Evolutionary conservation across 1,140 invertebrate genomes (phyloP), one percentile per base, ranked within the genome.

Genomic region (Drosophila nigrodunni): DNA sequence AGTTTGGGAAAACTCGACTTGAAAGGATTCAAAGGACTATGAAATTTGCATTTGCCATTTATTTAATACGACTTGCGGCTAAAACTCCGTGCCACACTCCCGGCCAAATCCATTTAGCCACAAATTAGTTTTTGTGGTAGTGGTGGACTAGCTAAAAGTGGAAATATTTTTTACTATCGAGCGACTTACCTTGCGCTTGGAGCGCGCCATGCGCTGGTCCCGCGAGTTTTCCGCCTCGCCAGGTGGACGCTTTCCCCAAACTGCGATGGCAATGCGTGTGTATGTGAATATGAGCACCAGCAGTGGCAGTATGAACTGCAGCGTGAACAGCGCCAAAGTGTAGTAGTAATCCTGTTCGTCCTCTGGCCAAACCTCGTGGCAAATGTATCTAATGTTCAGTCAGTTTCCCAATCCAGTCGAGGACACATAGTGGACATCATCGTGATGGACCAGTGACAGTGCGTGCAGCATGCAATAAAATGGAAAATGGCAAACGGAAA

Each of bases 281-380:
- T 99, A 99, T 0, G 97, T 98, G 91, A 96, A 97, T 13, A 98
- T 93, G 1, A 99, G 94, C n/a, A 98, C 96, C 3, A 94, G 86
- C 46, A 98, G 93, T 0, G 98, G 98, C 49, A 98, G 93, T 44
- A 97, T 94, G 91, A 98, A 98, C 93, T 98, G 97, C 10, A 98
- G 94, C 10, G 96, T 93, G 93, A 98, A 95, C 35, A 98, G 93
- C 0, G 95, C 94, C 64, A 96, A 94, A 0, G 95, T 96, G 93
- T 98, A 98, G 66, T 95, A 94, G 72, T 95, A 94, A 44, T 93
- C 94, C 67, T 96, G 93, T 11, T 93, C 92, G 2, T 90, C 81
- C 5, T 91, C 90, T 0, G 93, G 92, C 95, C 96, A 97, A 21
- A 93, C 92, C 85, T 97, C 96, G 18, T 92, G 91, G 92, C 96